Evolutionary conservation across 2,797 vertebrate species (phyloP).

Genomic region (Pseudochromis fuscus): DNA sequence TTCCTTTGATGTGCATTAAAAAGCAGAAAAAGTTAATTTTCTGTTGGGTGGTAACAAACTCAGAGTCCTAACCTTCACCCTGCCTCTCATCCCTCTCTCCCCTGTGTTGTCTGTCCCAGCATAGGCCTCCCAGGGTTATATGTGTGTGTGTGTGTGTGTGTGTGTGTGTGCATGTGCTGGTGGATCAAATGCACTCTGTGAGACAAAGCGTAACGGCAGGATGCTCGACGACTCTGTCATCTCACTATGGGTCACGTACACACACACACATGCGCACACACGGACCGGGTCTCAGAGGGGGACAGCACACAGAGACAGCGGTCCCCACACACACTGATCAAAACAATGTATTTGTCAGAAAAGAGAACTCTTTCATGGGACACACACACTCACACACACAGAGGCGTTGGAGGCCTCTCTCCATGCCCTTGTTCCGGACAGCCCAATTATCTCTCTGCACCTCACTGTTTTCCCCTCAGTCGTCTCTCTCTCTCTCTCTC

Average conservation of each 20-base stretch:
- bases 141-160: constrained; percentile 52
- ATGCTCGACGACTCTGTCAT: constrained; percentile 82
- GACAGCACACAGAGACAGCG: constrained; percentile 68
- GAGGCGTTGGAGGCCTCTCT: constrained; percentile 78
- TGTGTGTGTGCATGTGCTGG: constrained; percentile 48
- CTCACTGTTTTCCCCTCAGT: constrained; percentile 72
- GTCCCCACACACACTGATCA: constrained; percentile 81
- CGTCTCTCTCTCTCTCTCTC: constrained; percentile 27
- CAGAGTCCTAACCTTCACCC: constrained; percentile 76
- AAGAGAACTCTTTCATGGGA: constrained; percentile 80
- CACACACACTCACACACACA: constrained; percentile 61
- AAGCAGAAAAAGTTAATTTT: constrained; percentile 49
- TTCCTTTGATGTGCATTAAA: constrained; percentile 11
- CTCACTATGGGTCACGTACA: constrained; percentile 79
- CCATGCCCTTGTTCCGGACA: constrained; percentile 84
- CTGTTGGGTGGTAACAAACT: constrained; percentile 55
- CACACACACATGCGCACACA: constrained; percentile 59
- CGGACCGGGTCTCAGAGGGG: constrained; percentile 69
- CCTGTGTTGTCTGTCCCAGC: constrained; percentile 73
- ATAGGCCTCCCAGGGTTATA: constrained; percentile 64
- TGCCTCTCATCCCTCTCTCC: constrained; percentile 64
- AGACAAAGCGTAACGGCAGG: constrained; percentile 81
- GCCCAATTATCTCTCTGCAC: constrained; percentile 86
- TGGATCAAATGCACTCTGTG: constrained; percentile 82
- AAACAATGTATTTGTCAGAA: constrained; percentile 83